Percentiles rank a stretch among this genome's conserved stretches.
phyloP scores from a whole-genome alignment of 2,888 invertebrate genomes.

The Cerceris rybyensis region DNA sequence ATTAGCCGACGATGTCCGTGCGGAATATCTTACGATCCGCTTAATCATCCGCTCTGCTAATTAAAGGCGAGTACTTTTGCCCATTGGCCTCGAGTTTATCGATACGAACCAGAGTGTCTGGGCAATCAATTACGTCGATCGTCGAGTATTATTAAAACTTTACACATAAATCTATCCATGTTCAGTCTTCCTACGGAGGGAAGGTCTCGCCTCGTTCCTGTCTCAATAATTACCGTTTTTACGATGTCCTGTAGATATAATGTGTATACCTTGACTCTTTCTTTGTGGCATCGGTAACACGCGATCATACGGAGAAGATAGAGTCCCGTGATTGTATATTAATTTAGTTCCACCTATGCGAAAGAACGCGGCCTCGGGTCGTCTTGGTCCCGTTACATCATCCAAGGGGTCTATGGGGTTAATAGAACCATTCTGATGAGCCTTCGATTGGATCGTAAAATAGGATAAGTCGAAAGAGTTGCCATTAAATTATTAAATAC shows the following conservation, averaged over 20 bases:
- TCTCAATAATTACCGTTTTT: slow-evolving; percentile 34
- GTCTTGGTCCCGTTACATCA: slow-evolving; percentile 56
- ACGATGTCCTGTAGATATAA: slow-evolving; percentile 16
- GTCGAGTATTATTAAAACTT: slow-evolving; percentile 29
- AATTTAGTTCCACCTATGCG: slow-evolving; percentile 45
- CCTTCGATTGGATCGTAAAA: slow-evolving; percentile 48
- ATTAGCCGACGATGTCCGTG: slow-evolving; percentile 48
- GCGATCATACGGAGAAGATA: not conserved
- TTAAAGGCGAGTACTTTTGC: slow-evolving; percentile 40
- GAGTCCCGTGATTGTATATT: slow-evolving; percentile 33
- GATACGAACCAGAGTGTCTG: slow-evolving; percentile 25
- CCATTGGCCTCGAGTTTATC: slow-evolving; percentile 1
- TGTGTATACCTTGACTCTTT: slow-evolving; percentile 15
- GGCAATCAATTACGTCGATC: slow-evolving; percentile 26
- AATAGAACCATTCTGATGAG: slow-evolving; percentile 57
- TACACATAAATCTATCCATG: slow-evolving; percentile 16
- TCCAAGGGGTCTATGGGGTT: slow-evolving; percentile 53
- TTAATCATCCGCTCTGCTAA: slow-evolving; percentile 38
- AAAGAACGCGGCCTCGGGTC: slow-evolving; percentile 41
- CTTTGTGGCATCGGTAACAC: slow-evolving; percentile 10
- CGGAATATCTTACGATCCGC: slow-evolving; percentile 42
- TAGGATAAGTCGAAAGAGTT: slow-evolving; percentile 29
- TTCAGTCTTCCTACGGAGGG: not conserved
- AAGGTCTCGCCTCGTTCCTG: not conserved
- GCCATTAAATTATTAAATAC: slow-evolving; percentile 15